Percentiles rank a stretch among this genome's conserved stretches.
Conservation (phyloP, 2,113 vertebrate genomes). For the Noturus placidus region DNA sequence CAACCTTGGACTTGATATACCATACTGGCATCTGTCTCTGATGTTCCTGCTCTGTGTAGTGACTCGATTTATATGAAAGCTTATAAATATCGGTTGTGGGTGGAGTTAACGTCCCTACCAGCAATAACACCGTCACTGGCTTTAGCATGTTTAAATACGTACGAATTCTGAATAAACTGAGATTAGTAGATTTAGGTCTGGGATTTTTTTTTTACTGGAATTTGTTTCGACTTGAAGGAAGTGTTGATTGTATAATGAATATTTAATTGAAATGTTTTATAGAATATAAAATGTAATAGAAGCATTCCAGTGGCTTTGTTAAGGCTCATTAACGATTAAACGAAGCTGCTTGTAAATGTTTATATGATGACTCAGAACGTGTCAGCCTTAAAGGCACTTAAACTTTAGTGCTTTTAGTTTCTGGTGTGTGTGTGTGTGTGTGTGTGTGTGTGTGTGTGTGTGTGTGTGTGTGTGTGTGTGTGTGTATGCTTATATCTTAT, state of each 20-base stretch:
- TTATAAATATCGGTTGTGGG: neutral
- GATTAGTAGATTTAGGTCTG: neutral
- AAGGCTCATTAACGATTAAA: neutral
- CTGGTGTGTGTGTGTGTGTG: neutral
- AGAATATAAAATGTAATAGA: neutral
- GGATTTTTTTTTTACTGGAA: neutral
- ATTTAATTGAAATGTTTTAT: neutral
- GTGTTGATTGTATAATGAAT: neutral
- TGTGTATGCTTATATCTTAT: neutral
- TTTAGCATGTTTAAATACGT: neutral
- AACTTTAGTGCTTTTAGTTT: neutral
- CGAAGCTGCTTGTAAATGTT: slow-evolving; percentile 2
- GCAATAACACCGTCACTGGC: too few species aligned
- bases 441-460: neutral
- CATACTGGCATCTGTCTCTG: neutral
- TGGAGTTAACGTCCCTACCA: neutral
- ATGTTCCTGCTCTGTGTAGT: neutral
- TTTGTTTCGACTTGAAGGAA: neutral
- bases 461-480: neutral
- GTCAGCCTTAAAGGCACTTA: neutral
- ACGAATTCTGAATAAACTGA: neutral
- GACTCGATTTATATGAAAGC: neutral
- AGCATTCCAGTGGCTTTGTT: neutral
- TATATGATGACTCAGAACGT: neutral
- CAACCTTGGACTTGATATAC: neutral